Conservation (phyloP, 2,888 invertebrate species). For the Slavum lentiscoides region DNA sequence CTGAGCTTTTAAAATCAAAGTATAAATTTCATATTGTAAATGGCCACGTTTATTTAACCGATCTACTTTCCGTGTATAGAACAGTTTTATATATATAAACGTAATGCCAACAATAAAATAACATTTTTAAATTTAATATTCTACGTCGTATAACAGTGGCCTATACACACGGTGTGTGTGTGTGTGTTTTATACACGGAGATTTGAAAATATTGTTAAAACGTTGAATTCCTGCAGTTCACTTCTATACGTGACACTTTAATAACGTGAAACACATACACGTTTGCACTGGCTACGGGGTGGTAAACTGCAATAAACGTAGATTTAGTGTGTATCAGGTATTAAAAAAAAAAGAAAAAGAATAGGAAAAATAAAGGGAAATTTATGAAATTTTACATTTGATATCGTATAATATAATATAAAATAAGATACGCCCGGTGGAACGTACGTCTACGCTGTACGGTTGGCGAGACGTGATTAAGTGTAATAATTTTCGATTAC, state of each 20-base stretch:
- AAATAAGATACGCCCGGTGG: neutral
- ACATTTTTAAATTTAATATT: slow-evolving; percentile 27
- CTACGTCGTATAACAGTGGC: neutral
- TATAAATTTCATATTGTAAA: too few relatives aligned
- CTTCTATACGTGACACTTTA: neutral
- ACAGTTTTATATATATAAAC: neutral
- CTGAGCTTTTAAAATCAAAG: too few relatives aligned
- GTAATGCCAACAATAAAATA: neutral
- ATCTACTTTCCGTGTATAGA: neutral
- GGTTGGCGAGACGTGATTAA: neutral
- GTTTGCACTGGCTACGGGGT: neutral
- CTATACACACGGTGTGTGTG: neutral
- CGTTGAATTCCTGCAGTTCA: neutral
- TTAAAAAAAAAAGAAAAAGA: neutral
- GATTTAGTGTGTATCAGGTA: neutral
- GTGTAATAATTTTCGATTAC: neutral
- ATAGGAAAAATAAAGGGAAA: neutral
- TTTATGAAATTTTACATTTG: neutral
- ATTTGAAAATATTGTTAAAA: slow-evolving; percentile 32
- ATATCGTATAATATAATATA: neutral
- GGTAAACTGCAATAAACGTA: neutral
- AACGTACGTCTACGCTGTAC: neutral
- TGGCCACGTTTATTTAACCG: neutral
- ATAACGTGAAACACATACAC: neutral
- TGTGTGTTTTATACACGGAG: neutral